Evolutionary conservation across 2,113 vertebrate species (phyloP), one percentile per base, ranked within the genome.

Genomic region (Pluvialis apricaria): DNA sequence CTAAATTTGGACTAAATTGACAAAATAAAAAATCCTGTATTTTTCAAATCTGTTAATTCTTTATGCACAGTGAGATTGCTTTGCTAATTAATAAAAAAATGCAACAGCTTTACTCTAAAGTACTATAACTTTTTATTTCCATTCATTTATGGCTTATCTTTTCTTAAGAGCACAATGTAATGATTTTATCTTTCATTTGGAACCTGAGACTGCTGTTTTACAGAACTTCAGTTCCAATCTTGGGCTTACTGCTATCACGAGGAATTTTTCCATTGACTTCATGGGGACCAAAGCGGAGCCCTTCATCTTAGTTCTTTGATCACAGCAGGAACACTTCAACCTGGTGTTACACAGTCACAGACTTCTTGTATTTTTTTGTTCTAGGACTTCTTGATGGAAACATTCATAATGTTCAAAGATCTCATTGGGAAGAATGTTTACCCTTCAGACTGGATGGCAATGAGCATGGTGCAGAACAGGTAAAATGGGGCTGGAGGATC

Each of bases 381-480:
- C 31, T 91, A 99, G 99, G 99, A 99, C 97, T 99, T 99, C 97
- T 72, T 99, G 96, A 99, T 99, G 99, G 99, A 99, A 97, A 99
- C 99, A 0, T 99, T 99, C 97, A 98, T 99, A 40, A 98, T 99
- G 98, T 99, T 99, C 96, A 99, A 98, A 95, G 99, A 99, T 82
- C 98, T 99, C 77, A 99, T 99, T 68, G 99, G 99, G 85, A 99
- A 99, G 94, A 99, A 99, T 4, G 99, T 99, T 87, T 99, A 99
- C 80, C 99, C 99, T 7, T 98, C 98, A 3, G 99, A 99, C 95
- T 99, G 99, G 99, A 99, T 99, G 98, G 99, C 99, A 21, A 99
- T 99, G 99, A 99, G 99, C 96, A 99, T 99, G 99, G 99, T 99
- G 45, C 99, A 99, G 97, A 99, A 99, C 98, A 99, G 99, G 99